These are phyloP conservation scores for Gadus chalcogrammus DNA, from an alignment of 2,113 vertebrate genomes.

Conservation along the genomic window DNA sequence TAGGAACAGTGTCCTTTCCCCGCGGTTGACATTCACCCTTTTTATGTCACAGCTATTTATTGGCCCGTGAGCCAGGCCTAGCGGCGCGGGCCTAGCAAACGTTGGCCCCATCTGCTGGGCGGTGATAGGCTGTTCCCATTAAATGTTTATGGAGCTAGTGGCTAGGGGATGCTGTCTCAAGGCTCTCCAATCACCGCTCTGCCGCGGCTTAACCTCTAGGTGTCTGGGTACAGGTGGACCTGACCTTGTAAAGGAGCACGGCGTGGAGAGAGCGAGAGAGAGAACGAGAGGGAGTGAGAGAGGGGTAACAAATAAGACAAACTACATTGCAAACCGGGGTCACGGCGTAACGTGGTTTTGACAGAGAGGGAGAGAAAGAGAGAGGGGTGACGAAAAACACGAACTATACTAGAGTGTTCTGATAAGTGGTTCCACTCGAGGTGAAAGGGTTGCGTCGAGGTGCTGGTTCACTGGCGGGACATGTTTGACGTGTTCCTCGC, in stretches of 20 bases:
- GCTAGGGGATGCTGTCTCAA: slow-evolving; percentile 36
- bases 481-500: no score
- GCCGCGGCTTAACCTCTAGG: slow-evolving; percentile 56
- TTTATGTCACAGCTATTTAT: slow-evolving; percentile 50
- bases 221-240: slow-evolving; percentile 41
- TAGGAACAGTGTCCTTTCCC: slow-evolving; percentile 25
- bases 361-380: no score
- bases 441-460: no score
- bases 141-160: slow-evolving; percentile 53
- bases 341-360: neutral
- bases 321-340: neutral
- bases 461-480: no score
- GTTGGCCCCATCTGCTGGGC: slow-evolving; percentile 64
- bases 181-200: slow-evolving; percentile 45
- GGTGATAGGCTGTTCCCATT: slow-evolving; percentile 59
- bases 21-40: slow-evolving; percentile 36
- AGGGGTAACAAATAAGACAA: neutral
- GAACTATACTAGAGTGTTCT: no score
- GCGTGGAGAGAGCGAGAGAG: slow-evolving; percentile 3
- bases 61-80: slow-evolving; percentile 39
- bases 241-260: neutral
- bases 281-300: slow-evolving; percentile 1
- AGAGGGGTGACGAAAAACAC: no score
- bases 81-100: slow-evolving; percentile 17
- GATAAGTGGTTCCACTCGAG: no score